Conservation (phyloP, 1,140 invertebrate species). For the Zaprionus ghesquierei region DNA sequence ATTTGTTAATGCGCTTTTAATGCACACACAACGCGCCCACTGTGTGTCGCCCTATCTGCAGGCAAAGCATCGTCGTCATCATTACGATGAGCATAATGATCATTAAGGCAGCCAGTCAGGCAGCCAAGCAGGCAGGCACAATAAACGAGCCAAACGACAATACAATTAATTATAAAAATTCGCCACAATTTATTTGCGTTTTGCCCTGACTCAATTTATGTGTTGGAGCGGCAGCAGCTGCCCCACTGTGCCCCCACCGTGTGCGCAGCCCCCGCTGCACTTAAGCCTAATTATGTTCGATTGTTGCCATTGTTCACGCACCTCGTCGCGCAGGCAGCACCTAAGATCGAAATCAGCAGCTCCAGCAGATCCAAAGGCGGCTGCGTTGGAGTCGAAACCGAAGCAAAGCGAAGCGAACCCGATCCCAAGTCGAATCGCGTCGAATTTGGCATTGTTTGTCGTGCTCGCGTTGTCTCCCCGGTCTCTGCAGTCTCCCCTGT, state of each 20-base stretch:
- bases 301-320: constrained; percentile 79
- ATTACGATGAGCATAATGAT: not conserved
- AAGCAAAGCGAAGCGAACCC: constrained; percentile 10
- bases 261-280: constrained; percentile 35
- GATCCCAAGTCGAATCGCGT: constrained; percentile 27
- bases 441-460: constrained; percentile 75
- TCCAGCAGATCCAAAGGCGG: constrained; percentile 23
- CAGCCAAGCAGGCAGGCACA: constrained; percentile 16
- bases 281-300: constrained; percentile 81
- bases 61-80: constrained; percentile 31
- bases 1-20: constrained; percentile 79
- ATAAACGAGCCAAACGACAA: constrained; percentile 63
- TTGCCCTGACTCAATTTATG: constrained; percentile 66
- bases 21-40: constrained; percentile 59
- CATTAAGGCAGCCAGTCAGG: not conserved
- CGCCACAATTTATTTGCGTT: constrained; percentile 79
- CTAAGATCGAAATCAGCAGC: constrained; percentile 67
- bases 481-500: too few species aligned
- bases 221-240: constrained; percentile 30
- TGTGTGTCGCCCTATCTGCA: constrained; percentile 35
- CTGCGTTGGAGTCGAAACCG: constrained; percentile 19
- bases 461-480: constrained; percentile 27
- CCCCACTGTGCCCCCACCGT: not conserved
- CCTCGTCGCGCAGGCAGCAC: constrained; percentile 37
- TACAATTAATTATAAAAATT: constrained; percentile 81